These are phyloP conservation scores for Neria commutata DNA, from an alignment of 2,888 invertebrate species.

Conservation along the genomic window DNA sequence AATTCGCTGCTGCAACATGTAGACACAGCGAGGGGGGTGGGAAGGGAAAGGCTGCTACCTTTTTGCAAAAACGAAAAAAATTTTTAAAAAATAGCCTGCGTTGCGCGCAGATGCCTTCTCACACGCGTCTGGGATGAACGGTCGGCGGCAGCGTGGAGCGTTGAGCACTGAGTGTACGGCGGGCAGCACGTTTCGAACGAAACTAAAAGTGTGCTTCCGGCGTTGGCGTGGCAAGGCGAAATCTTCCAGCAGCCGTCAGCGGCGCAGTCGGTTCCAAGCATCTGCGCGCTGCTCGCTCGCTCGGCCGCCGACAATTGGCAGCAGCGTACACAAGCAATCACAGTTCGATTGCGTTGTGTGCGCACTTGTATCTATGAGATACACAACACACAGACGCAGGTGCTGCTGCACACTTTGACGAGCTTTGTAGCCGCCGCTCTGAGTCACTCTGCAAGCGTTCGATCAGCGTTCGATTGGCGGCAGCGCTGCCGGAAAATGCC, in stretches of 20 bases:
- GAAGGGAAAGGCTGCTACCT: no score
- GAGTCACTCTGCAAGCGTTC: no score
- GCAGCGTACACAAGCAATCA: no score
- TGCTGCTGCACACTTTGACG: no score
- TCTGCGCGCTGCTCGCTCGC: background rate
- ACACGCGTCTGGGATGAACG: slow-evolving; percentile 5
- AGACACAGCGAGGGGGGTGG: no score
- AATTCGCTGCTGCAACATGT: background rate
- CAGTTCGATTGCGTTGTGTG: no score
- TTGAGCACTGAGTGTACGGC: background rate
- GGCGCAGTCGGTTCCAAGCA: background rate
- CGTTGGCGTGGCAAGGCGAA: background rate
- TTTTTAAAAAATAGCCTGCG: background rate
- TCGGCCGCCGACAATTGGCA: no score
- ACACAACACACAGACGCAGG: no score
- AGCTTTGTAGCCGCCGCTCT: no score
- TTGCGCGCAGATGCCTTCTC: slow-evolving; percentile 10
- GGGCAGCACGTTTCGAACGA: slow-evolving; percentile 26
- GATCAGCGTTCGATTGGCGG: no score
- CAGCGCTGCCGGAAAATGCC: no score
- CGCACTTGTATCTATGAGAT: no score
- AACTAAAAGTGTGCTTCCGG: slow-evolving; percentile 28
- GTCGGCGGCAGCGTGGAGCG: background rate
- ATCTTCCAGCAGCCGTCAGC: slow-evolving; percentile 9
- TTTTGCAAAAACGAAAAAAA: background rate